phyloP scores from a whole-genome alignment of 2,888 invertebrate genomes.

The Nesidiocoris tenuis region DNA sequence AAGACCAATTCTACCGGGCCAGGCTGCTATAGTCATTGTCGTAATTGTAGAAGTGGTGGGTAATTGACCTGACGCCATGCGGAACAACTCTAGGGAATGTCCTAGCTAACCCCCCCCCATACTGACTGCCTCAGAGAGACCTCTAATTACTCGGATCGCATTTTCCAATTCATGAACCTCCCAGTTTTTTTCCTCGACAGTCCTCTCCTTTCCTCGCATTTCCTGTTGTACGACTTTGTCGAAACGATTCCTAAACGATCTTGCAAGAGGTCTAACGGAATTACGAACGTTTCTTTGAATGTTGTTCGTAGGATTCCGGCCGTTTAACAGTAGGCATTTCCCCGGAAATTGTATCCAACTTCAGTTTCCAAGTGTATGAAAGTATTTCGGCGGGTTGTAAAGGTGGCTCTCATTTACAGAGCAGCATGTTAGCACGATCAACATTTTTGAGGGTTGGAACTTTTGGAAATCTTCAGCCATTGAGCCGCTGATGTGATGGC shows the following conservation, averaged over 20 bases:
- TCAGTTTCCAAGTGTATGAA: no score
- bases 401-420: no score
- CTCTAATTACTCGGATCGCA: neutral
- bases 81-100: slow-evolving; percentile 19
- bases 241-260: neutral
- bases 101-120: no score
- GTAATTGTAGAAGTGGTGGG: neutral
- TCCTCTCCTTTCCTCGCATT: neutral
- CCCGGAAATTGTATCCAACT: no score
- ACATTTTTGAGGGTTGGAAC: no score
- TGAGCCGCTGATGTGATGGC: neutral
- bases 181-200: neutral
- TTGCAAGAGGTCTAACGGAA: neutral
- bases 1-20: neutral
- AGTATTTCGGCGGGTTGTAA: no score
- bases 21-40: neutral
- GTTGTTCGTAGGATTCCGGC: neutral
- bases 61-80: slow-evolving; percentile 32
- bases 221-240: neutral
- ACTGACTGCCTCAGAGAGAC: neutral
- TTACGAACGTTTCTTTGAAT: neutral
- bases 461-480: no score
- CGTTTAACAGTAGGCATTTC: neutral
- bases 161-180: neutral
- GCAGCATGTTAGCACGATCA: no score